Base-by-base conservation (phyloP, 1,140 invertebrate genomes). In the Maniola jurtina region DNA sequence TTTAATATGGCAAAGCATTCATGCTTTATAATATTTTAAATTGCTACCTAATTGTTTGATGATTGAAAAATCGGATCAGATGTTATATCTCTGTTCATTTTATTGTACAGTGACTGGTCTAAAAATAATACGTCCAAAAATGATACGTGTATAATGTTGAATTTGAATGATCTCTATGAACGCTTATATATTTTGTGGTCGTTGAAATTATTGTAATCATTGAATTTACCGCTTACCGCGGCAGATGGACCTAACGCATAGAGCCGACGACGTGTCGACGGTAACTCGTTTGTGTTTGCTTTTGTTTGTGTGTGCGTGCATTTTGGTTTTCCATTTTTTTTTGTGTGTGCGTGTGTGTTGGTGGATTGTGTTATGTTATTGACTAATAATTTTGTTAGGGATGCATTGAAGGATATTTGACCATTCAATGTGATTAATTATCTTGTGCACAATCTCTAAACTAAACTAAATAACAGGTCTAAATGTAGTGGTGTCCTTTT, bases 201-300 rank as follows among this genome's bases (percentile, higher is more conserved):
- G 55, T 36, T 16, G 4, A 57, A 57, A 40, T n/a, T n/a, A 25
- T 34, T 66, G 64, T 67, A 57, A 57, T 65, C 25, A 61, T 61
- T 57, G 54, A 68, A 68, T 89, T 89, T 86, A 82, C 83, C 82
- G 86, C 86, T 90, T 87, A 84, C 85, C 77, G 80, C 81, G 84
- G 81, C 87, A 91, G 90, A 79, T 91, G 90, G 90, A 91, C 89
- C 77, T 91, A 91, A 86, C 86, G 83, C 77, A 86, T 90, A 86
- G 75, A 82, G 83, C 76, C 85, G 71, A 84, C 85, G 71, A 84
- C 85, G 79, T 83, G 81, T 80, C 80, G 76, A 88, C 77, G 88
- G 88, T 90, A 90, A 88, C 15, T 68, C 64, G 68, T 75, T 66
- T 75, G 64, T 76, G 75, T 83, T 79, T 83, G 75, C 76, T 76